Evolutionary conservation across 1,140 invertebrate genomes (phyloP), one percentile per base, ranked within the genome.

Genomic region (Dolichoris vasculosae): DNA sequence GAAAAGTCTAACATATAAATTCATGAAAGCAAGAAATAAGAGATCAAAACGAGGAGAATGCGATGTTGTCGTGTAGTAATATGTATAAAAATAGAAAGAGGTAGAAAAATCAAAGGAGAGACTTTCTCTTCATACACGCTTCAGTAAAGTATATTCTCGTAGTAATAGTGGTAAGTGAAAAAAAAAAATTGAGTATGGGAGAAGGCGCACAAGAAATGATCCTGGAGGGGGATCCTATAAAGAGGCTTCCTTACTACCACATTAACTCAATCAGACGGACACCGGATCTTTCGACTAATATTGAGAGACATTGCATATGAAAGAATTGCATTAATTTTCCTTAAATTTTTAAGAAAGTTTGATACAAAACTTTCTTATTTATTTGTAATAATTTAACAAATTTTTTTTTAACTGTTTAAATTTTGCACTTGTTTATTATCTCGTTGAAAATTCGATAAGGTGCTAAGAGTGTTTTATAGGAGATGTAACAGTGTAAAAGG

Each of bases 161-260:
- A 38, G 38, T 26, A 13, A 88, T 91, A 90, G 92, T 90, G 90
- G 86, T n/a, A 8, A 30, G 2, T 26, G 51, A 35, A 63, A 51
- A 30, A 71, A 15, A 75, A 32, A 51, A 51, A 20, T 2, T 15
- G 75, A 85, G 67, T 30, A 48, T 63, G 67, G 46, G 48, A 67
- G 80, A 55, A 6, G 77, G 55, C 48, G 67, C 43, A 59, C 38
- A 71, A 30, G 51, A 32, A 35, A 64, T 59, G 51, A 32, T 63
- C 69, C 71, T 91, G 92, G 90, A 88, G 91, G 92, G 92, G 91
- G 90, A 86, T 84, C 85, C 85, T 92, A 92, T 92, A 92, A 91
- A 92, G 91, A 86, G 91, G 88, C 88, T 88, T 87, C 87, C 87
- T 86, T 87, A 87, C 87, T 48, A 35, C 46, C 87, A 85, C 87